Conservation (phyloP, 2,797 vertebrate species). For the Phataginus tricuspis region DNA sequence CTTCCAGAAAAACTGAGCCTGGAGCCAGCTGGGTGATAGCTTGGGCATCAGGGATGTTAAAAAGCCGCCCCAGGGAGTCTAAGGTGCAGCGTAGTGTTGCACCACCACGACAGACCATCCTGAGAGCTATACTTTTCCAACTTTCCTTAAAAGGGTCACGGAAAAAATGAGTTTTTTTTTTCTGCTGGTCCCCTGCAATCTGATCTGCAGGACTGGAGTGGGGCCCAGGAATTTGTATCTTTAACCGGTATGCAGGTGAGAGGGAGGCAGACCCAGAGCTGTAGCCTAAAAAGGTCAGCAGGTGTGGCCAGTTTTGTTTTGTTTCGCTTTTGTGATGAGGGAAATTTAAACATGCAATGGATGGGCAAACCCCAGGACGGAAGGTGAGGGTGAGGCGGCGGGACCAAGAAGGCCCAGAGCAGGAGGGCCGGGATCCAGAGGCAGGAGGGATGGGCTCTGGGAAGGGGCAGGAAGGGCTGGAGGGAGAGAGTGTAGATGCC, state of each 20-base stretch:
- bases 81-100: background rate
- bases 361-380: background rate
- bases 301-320: background rate
- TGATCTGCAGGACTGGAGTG: background rate
- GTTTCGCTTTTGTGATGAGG: background rate
- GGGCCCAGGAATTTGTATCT: background rate
- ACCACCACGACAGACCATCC: fast-evolving
- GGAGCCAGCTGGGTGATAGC: background rate
- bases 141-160: background rate
- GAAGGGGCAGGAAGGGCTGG: background rate
- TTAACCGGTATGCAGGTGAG: background rate
- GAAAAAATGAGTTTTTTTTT: background rate
- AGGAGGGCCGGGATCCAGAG: background rate
- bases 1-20: background rate
- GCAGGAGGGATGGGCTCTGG: background rate
- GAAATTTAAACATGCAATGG: background rate
- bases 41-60: background rate
- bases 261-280: background rate
- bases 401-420: background rate
- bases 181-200: background rate
- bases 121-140: background rate
- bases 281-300: background rate
- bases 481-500: background rate
- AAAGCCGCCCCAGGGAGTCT: background rate
- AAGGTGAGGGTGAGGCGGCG: background rate